A percentile compares a stretch with the other conserved stretches of the same genome.
Evolutionary conservation across 2,888 invertebrate species (phyloP).

Genomic region (Sclerodermus sp.): DNA sequence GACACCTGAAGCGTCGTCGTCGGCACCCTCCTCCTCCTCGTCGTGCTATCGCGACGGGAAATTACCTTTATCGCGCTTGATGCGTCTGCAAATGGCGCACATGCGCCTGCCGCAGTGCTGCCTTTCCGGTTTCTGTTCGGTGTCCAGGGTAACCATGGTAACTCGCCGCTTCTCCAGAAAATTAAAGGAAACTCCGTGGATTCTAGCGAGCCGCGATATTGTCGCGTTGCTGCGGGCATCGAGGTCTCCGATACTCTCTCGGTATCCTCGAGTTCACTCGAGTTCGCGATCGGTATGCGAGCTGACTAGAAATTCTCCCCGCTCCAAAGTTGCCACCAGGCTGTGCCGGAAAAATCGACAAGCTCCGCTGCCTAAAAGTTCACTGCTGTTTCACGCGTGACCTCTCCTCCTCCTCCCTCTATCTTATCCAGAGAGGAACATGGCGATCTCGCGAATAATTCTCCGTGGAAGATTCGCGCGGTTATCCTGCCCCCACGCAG

Average conservation of each 20-base stretch:
- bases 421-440: too few relatives aligned
- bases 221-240: too few relatives aligned
- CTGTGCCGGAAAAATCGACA: slow-evolving; percentile 9
- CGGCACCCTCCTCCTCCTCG: not conserved
- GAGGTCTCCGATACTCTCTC: too few relatives aligned
- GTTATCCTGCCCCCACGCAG: too few relatives aligned
- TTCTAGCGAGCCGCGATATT: too few relatives aligned
- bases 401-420: too few relatives aligned
- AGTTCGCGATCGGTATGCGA: not conserved
- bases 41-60: not conserved
- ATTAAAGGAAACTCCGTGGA: too few relatives aligned
- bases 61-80: slow-evolving; percentile 56
- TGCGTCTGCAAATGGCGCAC: slow-evolving; percentile 56
- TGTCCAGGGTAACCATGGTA: slow-evolving; percentile 55
- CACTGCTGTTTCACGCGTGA: too few relatives aligned
- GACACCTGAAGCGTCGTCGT: not conserved
- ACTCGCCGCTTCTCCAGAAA: slow-evolving; percentile 1
- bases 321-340: slow-evolving; percentile 1
- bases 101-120: slow-evolving; percentile 55
- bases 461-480: too few relatives aligned
- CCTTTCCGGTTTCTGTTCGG: slow-evolving; percentile 55
- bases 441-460: too few relatives aligned
- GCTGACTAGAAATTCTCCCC: slow-evolving; percentile 19
- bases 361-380: too few relatives aligned
- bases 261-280: too few relatives aligned